Evolutionary conservation across 2,888 invertebrate genomes (phyloP), one percentile per base, ranked within the genome.

Genomic region (Himalopsyche anomala): DNA sequence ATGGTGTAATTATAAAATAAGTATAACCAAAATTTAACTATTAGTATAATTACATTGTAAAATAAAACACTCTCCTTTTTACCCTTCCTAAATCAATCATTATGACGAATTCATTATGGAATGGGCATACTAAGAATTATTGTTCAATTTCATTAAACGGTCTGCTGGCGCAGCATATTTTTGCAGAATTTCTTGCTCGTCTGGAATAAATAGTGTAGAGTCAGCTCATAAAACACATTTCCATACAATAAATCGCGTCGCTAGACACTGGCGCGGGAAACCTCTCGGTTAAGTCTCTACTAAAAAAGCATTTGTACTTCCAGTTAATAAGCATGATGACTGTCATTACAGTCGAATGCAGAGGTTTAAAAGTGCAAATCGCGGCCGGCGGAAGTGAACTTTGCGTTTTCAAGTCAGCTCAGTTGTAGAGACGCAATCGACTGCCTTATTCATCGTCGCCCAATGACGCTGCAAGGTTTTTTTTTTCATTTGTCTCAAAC

Each of bases 321-420:
- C 11, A 42, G 80, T 80, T 83, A 85, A 80, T 87, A 85, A 81
- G 83, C 85, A 54, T 82, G 87, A 87, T 83, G 85, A 85, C 83
- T 85, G 81, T 80, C 84, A 85, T 83, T 85, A 87, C 11, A 83
- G 85, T 69, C 81, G 54, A 87, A 83, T 87, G 85, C 84, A 85
- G 62, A 80, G 51, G 82, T 83, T n/a, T 82, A 19, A 79, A 74
- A 85, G 81, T 36, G 79, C 82, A 56, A 28, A 51, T 45, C 40
- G 81, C 45, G 51, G 45, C 19, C 81, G 79, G 36, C n/a, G 62
- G 36, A 74, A 74, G 74, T 74, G 74, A 74, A 74, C 74, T 74
- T 74, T 74, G 74, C 74, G 15, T 74, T 36, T 15, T 15, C 4
- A 5, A 74, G 9, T 74, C 15, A 38, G 15, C 36, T 74, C 74